Conservation (phyloP, 2,888 invertebrate genomes). For the Tetanocera ferruginea region DNA sequence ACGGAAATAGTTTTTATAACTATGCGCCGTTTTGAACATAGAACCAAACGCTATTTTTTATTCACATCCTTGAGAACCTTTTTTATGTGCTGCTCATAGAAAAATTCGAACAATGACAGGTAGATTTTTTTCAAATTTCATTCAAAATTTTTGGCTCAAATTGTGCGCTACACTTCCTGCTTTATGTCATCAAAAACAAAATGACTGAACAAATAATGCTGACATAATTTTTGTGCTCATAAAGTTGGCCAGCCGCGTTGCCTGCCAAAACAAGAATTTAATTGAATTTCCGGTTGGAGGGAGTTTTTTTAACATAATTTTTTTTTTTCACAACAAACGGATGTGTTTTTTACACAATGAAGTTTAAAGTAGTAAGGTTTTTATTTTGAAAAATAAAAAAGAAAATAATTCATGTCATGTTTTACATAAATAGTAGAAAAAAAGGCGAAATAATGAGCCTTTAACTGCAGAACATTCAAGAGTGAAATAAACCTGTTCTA, state of each 20-base stretch:
- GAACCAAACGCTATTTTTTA: neutral
- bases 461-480: too few relatives aligned
- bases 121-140: neutral
- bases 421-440: too few relatives aligned
- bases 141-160: neutral
- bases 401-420: too few relatives aligned
- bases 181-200: neutral
- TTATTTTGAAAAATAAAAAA: too few relatives aligned
- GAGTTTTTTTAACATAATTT: neutral
- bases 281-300: conserved; percentile 6
- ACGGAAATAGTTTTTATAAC: neutral
- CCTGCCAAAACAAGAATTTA: conserved; percentile 1
- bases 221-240: conserved; percentile 7
- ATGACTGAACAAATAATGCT: neutral
- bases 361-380: neutral
- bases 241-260: neutral
- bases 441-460: too few relatives aligned
- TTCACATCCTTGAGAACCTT: neutral
- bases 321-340: neutral
- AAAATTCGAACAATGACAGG: neutral
- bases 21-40: neutral
- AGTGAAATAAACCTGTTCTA: too few relatives aligned
- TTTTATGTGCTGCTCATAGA: neutral
- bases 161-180: conserved; percentile 11
- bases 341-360: neutral